Conservation (phyloP, 2,113 vertebrate genomes). For the Carassius gibelio region DNA sequence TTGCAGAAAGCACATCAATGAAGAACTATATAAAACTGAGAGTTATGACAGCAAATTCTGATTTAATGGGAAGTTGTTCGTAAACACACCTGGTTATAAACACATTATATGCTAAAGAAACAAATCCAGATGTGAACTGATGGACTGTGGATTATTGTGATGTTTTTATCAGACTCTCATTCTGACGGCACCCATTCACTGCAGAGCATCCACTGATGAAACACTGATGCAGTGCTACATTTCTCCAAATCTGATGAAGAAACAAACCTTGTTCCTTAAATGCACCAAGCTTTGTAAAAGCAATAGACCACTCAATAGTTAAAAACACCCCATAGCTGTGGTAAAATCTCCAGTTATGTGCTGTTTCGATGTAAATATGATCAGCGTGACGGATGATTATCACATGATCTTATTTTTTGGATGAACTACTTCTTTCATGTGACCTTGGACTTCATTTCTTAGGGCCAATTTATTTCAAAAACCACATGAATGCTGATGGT, state of each 20-base stretch:
- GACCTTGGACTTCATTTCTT: background rate
- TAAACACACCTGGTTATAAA: background rate
- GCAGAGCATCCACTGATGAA: background rate
- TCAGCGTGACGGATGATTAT: background rate
- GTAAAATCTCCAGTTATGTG: background rate
- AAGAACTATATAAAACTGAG: background rate
- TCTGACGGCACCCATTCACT: background rate
- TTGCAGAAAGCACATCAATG: background rate
- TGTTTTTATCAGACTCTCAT: background rate
- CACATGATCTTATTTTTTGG: background rate
- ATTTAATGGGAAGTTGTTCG: background rate
- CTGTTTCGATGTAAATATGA: background rate
- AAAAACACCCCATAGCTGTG: background rate
- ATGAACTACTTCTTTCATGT: slow-evolving; percentile 1
- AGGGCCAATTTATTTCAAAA: background rate
- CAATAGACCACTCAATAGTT: background rate
- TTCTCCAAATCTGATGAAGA: background rate
- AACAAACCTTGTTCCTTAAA: background rate
- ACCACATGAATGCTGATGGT: background rate
- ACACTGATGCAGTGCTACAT: background rate
- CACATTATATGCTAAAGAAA: background rate
- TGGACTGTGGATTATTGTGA: background rate
- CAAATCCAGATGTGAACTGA: background rate
- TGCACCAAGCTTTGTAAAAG: background rate
- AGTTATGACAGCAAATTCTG: background rate